Evolutionary conservation across 2,888 invertebrate species (phyloP).

Genomic region (Hemicrepidius hirtus): DNA sequence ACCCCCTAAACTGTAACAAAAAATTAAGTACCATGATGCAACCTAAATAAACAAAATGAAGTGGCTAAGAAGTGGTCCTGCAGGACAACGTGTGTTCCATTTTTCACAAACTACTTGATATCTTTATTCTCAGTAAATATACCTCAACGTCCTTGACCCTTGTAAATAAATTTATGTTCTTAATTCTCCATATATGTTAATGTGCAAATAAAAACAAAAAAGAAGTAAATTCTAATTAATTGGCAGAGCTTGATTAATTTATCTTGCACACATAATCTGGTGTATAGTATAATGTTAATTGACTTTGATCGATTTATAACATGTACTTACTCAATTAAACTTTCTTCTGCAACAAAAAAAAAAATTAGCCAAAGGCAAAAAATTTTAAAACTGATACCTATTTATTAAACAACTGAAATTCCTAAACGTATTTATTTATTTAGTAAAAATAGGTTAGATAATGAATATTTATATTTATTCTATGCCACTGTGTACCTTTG

Average conservation of each 20-base stretch:
- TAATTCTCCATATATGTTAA: no score
- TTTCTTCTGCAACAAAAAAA: not conserved
- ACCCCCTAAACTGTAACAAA: no score
- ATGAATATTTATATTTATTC: not conserved
- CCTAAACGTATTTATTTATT: not conserved
- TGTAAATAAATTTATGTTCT: no score
- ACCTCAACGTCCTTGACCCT: no score
- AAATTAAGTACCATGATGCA: no score
- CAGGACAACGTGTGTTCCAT: no score
- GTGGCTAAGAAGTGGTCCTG: no score
- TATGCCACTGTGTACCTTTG: not conserved
- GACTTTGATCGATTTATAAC: constrained; percentile 16
- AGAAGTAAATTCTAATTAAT: constrained; percentile 1
- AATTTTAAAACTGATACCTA: not conserved
- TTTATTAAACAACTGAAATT: not conserved
- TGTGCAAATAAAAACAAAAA: no score
- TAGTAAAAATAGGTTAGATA: not conserved
- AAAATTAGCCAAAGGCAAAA: not conserved
- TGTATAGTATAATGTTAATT: constrained; percentile 1
- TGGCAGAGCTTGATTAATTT: constrained; percentile 6
- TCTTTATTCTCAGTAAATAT: no score
- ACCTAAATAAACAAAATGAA: no score
- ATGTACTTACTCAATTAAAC: constrained; percentile 3
- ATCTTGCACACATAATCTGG: not conserved
- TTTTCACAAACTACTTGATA: no score